Conservation (phyloP, 2,888 invertebrate genomes). For the Drosophila pegasa region DNA sequence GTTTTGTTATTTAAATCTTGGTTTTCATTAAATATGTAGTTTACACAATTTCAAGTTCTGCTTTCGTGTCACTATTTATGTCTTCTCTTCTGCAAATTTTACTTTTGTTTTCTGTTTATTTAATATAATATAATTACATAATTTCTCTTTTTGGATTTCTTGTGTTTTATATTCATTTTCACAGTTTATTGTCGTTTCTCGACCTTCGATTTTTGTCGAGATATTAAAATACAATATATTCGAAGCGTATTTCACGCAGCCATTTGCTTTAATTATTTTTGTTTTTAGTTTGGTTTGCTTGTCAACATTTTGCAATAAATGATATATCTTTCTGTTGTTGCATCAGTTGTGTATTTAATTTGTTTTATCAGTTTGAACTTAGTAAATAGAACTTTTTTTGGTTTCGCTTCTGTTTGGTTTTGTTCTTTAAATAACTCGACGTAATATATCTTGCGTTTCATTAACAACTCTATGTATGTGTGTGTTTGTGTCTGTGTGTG, state of each 20-base stretch:
- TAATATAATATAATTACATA: slow-evolving; percentile 75
- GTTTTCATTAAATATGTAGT: slow-evolving; percentile 75
- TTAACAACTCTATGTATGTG: slow-evolving; percentile 61
- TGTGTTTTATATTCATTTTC: slow-evolving; percentile 80
- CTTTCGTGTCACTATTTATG: slow-evolving; percentile 43
- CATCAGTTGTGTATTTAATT: slow-evolving; percentile 53
- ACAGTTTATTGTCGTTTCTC: slow-evolving; percentile 86
- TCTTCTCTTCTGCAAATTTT: slow-evolving; percentile 57
- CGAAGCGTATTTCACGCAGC: slow-evolving; percentile 62
- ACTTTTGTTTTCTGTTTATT: slow-evolving; percentile 37
- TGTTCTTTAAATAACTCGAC: slow-evolving; percentile 64
- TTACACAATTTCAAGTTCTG: slow-evolving; percentile 76
- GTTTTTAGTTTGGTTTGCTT: slow-evolving; percentile 27
- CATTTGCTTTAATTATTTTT: slow-evolving; percentile 48
- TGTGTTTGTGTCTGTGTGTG: slow-evolving; percentile 22
- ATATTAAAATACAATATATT: slow-evolving; percentile 83
- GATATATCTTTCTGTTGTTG: slow-evolving; percentile 61
- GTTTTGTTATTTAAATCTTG: slow-evolving; percentile 74
- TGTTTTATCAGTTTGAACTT: slow-evolving; percentile 69
- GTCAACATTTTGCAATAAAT: slow-evolving; percentile 70
- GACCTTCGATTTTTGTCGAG: slow-evolving; percentile 85
- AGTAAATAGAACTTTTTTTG: slow-evolving; percentile 56
- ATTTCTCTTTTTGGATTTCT: slow-evolving; percentile 48
- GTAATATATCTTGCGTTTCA: slow-evolving; percentile 67
- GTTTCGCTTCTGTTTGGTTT: slow-evolving; percentile 36